Percentiles rank a stretch among this genome's conserved stretches.
These are phyloP conservation scores for Premnoplex brunnescens DNA, from an alignment of 2,797 vertebrate species.

Conservation along the genomic window DNA sequence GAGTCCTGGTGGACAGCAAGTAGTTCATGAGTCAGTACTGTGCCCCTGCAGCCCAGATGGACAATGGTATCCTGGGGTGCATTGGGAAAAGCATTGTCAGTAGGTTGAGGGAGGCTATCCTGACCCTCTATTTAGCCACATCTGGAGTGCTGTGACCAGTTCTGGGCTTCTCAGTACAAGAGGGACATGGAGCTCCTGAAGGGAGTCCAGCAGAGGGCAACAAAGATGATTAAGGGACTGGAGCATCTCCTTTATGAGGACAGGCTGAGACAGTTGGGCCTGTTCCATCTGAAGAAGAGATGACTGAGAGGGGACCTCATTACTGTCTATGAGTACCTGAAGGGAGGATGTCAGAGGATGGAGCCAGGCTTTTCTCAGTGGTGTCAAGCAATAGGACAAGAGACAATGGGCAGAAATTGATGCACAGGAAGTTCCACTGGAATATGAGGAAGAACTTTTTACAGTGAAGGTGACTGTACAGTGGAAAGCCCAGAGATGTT, in stretches of 20 bases:
- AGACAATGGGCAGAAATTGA: background rate
- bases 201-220: background rate
- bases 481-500: background rate
- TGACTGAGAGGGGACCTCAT: background rate
- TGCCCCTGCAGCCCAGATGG: fast-evolving
- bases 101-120: background rate
- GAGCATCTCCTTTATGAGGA: background rate
- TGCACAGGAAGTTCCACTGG: too few relatives aligned
- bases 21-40: background rate
- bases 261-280: background rate
- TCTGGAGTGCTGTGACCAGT: background rate
- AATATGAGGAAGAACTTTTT: background rate
- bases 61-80: background rate
- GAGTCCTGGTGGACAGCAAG: background rate
- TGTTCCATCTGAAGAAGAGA: background rate
- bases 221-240: background rate
- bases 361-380: background rate
- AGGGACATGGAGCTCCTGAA: background rate
- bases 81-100: background rate
- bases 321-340: background rate
- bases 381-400: background rate
- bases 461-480: background rate
- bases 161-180: background rate
- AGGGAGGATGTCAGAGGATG: background rate
- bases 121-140: background rate